Base-by-base conservation (phyloP, 2,113 vertebrate genomes). In the Hydrochoerus hydrochaeris region DNA sequence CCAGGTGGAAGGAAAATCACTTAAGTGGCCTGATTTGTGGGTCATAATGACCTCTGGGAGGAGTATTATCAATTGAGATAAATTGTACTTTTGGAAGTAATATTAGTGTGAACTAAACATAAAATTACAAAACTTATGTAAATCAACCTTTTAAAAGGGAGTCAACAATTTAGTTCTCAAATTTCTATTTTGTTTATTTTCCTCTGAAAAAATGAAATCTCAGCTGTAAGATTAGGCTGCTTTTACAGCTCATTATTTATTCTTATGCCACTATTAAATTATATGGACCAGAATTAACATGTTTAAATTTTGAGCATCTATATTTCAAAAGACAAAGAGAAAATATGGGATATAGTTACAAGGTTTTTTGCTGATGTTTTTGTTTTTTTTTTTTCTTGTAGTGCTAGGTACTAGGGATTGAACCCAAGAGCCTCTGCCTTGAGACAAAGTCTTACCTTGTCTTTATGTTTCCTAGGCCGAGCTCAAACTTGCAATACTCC, bases 41-140 rank as follows among this genome's bases (percentile, higher is more conserved):
- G 99, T 99, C 99, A 99, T 96, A 96, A 52, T 98, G 98, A 99
- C 98, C 98, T 97, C 80, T 96, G 85, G 89, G 54, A 97, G 63
- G 49, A 97, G 46, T 93, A 92, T 41, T 88, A 95, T 88, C 95
- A 94, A 96, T 75, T 93, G 81, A 83, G 84, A 94, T 97, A 97
- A 96, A 98, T 90, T 3, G 19, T 96, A n/a, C 57, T 95, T 95
- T 97, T 97, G 91, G 57, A 97, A 95, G 87, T 95, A 49, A 89
- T 71, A 82, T 86, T 89, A 85, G 30, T 19, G 8, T 92, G 92
- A 95, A 26, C 67, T 95, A 96, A 97, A 71, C 78, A 92, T 85
- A 75, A 92, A 96, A 90, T 80, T 86, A 95, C 1, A 65, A 32
- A 92, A 97, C 32, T 85, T 88, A 65, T n/a, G 22, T 8, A 54